Evolutionary conservation across 2,113 vertebrate genomes (phyloP).

Genomic region (Bufo gargarizans): DNA sequence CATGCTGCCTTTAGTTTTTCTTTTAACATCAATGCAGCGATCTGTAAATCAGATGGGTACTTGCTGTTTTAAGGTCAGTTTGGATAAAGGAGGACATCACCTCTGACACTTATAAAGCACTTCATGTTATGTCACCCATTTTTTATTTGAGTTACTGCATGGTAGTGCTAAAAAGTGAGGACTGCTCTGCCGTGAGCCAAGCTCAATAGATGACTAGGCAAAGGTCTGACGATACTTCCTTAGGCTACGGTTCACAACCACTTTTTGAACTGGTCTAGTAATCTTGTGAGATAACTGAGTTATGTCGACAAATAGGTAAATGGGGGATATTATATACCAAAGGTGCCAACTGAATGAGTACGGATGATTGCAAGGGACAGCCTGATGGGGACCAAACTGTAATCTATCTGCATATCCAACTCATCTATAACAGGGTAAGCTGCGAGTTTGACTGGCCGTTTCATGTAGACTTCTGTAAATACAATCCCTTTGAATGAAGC

Average conservation of each 20-base stretch:
- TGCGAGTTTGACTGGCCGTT: constrained; percentile 62
- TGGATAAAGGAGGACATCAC: neutral
- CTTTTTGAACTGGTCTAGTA: constrained; percentile 7
- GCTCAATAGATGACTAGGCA: neutral
- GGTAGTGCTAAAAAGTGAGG: constrained; percentile 19
- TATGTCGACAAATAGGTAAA: neutral
- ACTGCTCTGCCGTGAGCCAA: constrained; percentile 31
- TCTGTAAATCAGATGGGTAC: neutral
- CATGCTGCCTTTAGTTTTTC: neutral
- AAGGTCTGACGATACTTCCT: constrained; percentile 2
- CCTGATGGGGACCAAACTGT: constrained; percentile 56
- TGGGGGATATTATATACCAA: constrained; percentile 39
- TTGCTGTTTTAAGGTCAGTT: constrained; percentile 11
- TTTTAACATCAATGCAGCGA: neutral
- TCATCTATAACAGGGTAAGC: constrained; percentile 55
- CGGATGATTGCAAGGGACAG: constrained; percentile 46
- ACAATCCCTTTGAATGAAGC: constrained; percentile 75
- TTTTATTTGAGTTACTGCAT: constrained; percentile 46
- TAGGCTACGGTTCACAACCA: neutral
- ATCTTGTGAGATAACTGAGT: neutral
- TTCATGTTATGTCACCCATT: constrained; percentile 21
- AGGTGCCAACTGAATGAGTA: constrained; percentile 52
- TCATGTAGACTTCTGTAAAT: constrained; percentile 77
- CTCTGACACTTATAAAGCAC: constrained; percentile 23
- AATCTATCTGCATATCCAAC: constrained; percentile 56